phyloP scores from a whole-genome alignment of 2,888 invertebrate genomes.

The Cecidostiba fungosa region DNA sequence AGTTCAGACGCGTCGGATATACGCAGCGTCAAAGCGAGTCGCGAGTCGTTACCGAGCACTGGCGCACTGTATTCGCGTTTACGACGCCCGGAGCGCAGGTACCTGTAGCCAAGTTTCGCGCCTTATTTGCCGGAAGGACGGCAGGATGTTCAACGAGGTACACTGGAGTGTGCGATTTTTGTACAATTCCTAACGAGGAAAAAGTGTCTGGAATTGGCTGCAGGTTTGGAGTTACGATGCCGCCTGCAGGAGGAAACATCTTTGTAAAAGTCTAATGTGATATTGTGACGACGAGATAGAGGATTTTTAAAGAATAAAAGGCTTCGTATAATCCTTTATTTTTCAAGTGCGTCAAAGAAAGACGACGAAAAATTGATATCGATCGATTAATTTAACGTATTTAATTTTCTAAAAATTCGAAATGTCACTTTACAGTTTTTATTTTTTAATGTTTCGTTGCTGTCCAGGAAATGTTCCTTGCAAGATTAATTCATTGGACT shows the following conservation, averaged over 20 bases:
- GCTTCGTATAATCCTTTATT: too few species aligned
- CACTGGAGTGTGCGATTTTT: constrained; percentile 57
- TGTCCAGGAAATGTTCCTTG: too few species aligned
- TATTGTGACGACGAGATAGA: background rate
- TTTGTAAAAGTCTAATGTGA: constrained; percentile 1
- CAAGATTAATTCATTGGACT: too few species aligned
- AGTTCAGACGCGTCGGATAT: constrained; percentile 70
- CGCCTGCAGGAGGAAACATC: background rate
- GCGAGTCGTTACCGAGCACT: constrained; percentile 67
- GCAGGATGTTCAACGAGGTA: constrained; percentile 57
- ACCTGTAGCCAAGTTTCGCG: constrained; percentile 28
- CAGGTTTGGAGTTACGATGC: background rate
- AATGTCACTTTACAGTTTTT: too few species aligned
- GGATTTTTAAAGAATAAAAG: too few species aligned
- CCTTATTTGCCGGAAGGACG: background rate
- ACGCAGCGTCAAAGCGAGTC: constrained; percentile 65
- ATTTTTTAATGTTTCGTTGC: too few species aligned
- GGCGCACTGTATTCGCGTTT: constrained; percentile 66
- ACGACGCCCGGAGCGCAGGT: constrained; percentile 65
- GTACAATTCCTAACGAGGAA: constrained; percentile 16
- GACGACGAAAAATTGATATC: too few species aligned
- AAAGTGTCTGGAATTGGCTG: background rate
- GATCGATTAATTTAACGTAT: too few species aligned
- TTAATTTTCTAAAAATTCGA: too few species aligned
- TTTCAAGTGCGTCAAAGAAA: too few species aligned